A percentile compares a stretch with the other conserved stretches of the same genome.
Evolutionary conservation across 2,888 invertebrate species (phyloP).

Genomic region (Dascillus cervinus): DNA sequence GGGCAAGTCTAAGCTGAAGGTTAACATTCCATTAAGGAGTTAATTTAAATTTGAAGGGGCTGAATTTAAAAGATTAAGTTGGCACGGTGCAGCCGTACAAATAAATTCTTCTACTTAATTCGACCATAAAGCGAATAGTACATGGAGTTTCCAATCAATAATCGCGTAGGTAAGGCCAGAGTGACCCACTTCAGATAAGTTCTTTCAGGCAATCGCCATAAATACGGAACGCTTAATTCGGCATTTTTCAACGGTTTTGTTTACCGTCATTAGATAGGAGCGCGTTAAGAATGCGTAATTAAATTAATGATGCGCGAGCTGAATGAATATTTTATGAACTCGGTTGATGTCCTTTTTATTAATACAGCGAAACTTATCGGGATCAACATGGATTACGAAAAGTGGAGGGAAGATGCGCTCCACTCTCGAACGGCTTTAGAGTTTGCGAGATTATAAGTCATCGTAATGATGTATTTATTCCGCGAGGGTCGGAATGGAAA

Average conservation of each 20-base stretch:
- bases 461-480: conserved; percentile 12
- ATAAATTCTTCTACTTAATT: conserved; percentile 13
- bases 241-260: conserved; percentile 12
- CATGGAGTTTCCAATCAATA: conserved; percentile 17
- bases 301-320: neutral
- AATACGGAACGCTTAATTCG: conserved; percentile 9
- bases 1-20: too few species aligned
- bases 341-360: too few species aligned
- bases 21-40: neutral
- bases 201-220: conserved; percentile 13
- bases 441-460: conserved; percentile 4
- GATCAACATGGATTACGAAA: too few species aligned
- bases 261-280: neutral
- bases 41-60: neutral
- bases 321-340: too few species aligned
- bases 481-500: conserved; percentile 11
- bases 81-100: conserved; percentile 10
- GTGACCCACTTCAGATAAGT: conserved; percentile 15
- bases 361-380: too few species aligned
- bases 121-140: conserved; percentile 15
- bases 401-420: neutral
- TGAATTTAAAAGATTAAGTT: too few species aligned
- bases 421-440: conserved; percentile 1
- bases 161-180: conserved; percentile 13
- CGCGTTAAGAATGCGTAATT: neutral